Base-by-base conservation (phyloP, 2,888 invertebrate genomes). In the Drosophila monieri region DNA sequence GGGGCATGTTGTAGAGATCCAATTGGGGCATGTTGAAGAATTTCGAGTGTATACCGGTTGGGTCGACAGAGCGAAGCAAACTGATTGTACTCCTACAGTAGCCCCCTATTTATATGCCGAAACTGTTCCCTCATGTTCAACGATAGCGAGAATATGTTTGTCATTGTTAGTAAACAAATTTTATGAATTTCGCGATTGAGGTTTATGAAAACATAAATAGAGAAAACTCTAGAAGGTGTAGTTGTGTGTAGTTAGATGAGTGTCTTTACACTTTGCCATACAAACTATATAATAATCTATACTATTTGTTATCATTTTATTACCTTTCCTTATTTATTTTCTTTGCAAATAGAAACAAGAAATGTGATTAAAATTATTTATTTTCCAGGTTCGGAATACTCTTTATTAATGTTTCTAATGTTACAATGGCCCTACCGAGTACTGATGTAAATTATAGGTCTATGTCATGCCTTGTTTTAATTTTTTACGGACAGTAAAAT, bases 1-100 rank as follows among this genome's bases (percentile, higher is more conserved):
- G 75, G 5, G 60, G 60, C 14, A 59, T 30, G 39, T 59, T 61
- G 23, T 85, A 81, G 6, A 85, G 67, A 15, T 85, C 84, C 68
- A 80, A 73, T 6, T 48, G 23, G 1, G 61, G 39, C 48, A 51
- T 48, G 15, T 15, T 41, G 10, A 8, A 9, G 15, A 41, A 15
- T 8, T 18, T 8, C 10, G 30, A 15, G 15, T 46, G 32, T 48
- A 23, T 39, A 15, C 39, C 14, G 39, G 6, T 3, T 3, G 41
- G 10, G 15, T 18, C 18, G 41, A 15, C 18, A 10, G 21, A 43
- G 12, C 21, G 21, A 43, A 43, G 21, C 5, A 43, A 43, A 43
- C 43, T 43, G 21, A 6, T 18, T 32, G 32, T 15, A 6, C 32
- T 4, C 32, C n/a, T 3, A 32, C 30, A 3, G 18, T 8, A 6